Evolutionary conservation across 1,140 invertebrate species (phyloP), one percentile per base, ranked within the genome.

Genomic region (Plutomurus gul): DNA sequence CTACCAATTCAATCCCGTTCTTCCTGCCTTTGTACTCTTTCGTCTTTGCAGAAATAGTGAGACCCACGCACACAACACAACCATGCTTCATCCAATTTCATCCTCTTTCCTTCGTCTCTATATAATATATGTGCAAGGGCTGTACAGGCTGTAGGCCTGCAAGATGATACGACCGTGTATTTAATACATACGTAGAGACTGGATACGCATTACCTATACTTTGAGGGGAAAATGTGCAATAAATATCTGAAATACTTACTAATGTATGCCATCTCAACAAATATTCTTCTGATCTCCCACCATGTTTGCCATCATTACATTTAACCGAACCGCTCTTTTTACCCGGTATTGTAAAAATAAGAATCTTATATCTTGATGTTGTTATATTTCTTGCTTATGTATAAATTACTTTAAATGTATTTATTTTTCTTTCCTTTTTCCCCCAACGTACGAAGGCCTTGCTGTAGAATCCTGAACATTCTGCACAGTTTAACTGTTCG

Each of bases 1-100:
- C 27, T 33, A 65, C 27, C 56, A 65, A 65, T 65, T 65, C 56
- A 65, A 65, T 65, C 56, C 56, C 56, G 16, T 33, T 65, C 56
- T 65, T 30, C 25, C 25, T 22, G 47, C 25, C 6, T 49, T n/a
- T 51, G 27, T 65, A 33, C 56, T 65, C 10, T 65, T 25, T 65
- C 27, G 36, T 65, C 30, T 16, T 33, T 65, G 36, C n/a, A n/a
- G n/a, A n/a, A n/a, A n/a, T n/a, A n/a, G n/a, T n/a, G n/a, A n/a
- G n/a, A n/a, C n/a, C n/a, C n/a, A n/a, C n/a, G n/a, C n/a, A n/a
- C n/a, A n/a, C n/a, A n/a, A n/a, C n/a, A n/a, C n/a, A n/a, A n/a
- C n/a, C n/a, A n/a, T n/a, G n/a, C n/a, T n/a, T n/a, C n/a, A n/a
- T n/a, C n/a, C n/a, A n/a, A n/a, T n/a, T n/a, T n/a, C n/a, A n/a